Percentiles rank a stretch among this genome's conserved stretches.
These are phyloP conservation scores for Miichthys miiuy DNA, from an alignment of 2,797 vertebrate species.

Conservation along the genomic window DNA sequence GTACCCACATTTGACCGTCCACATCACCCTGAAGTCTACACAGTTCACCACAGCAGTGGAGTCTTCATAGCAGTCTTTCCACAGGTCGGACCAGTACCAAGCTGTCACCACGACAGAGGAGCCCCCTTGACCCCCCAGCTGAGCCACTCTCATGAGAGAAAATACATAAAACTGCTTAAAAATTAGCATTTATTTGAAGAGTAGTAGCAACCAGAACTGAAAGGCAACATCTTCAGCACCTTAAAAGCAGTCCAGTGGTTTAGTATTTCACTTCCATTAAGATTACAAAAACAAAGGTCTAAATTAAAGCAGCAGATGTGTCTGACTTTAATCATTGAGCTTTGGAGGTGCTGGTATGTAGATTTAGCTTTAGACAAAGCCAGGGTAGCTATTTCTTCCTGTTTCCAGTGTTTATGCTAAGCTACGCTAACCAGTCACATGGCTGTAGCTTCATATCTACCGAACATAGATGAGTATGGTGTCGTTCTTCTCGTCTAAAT, in stretches of 20 bases:
- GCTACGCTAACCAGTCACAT: neutral
- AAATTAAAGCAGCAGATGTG: too few relatives aligned
- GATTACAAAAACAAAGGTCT: too few relatives aligned
- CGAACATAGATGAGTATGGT: neutral
- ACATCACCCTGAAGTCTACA: constrained; percentile 37
- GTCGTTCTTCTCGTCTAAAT: neutral
- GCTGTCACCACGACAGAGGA: constrained; percentile 85
- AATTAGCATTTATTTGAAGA: neutral
- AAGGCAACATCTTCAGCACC: neutral
- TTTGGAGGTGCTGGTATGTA: too few relatives aligned
- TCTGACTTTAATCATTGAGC: too few relatives aligned
- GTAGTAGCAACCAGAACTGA: neutral
- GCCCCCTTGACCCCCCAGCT: constrained; percentile 37
- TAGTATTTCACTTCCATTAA: neutral
- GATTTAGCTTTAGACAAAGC: too few relatives aligned
- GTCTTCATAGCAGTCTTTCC: constrained; percentile 87
- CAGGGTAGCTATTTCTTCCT: too few relatives aligned
- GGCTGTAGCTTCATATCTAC: neutral
- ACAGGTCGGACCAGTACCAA: constrained; percentile 91
- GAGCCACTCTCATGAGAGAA: constrained; percentile 34
- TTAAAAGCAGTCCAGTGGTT: neutral
- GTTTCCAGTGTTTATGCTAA: neutral
- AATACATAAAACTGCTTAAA: neutral
- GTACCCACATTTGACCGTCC: constrained; percentile 44
- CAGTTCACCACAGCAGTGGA: constrained; percentile 46